Base-by-base conservation (phyloP, 2,888 invertebrate species). In the Heliconius ethilla region DNA sequence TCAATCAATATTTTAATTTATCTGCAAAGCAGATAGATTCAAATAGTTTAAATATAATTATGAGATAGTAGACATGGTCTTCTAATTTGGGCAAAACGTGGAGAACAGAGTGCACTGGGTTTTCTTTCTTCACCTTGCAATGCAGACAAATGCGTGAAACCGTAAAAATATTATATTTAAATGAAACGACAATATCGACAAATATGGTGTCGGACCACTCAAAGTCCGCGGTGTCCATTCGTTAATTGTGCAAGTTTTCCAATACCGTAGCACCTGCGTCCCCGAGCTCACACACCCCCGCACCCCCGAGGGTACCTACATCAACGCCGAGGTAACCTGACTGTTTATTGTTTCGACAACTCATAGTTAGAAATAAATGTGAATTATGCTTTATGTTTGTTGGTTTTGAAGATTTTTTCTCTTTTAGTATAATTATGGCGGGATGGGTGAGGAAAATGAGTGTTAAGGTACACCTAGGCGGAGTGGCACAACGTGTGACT, bases 191-290 rank as follows among this genome's bases (percentile, higher is more conserved):
- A 29, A 13, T 65, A 75, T 75, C 78, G 80, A 78, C 22, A 74
- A 40, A 9, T 13, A 33, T 13, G 13, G n/a, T 72, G n/a, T 72
- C 59, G 0, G 13, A 55, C 7, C 59, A 22, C 63, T 33, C 65
- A 59, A 27, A 55, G 25, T n/a, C 74, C 75, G 55, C 69, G 75
- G 51, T 75, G 79, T 77, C 84, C 86, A 87, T 86, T 85, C 85
- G 90, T 89, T 89, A 90, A 89, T 88, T 87, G 87, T 82, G 84
- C 87, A 91, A 91, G 91, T 91, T 91, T 89, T 88, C 89, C 90
- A 90, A 90, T 90, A 89, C 88, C 85, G 77, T 84, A 84, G 85
- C 91, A 91, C 91, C 91, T 91, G 91, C 83, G 85, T 15, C 40
- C 70, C 25, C 51, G 55, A 45, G 51, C 66, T 29, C 33, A 22